A percentile compares a stretch with the other conserved stretches of the same genome.
These are phyloP conservation scores for Darevskia mixta DNA, from an alignment of 2,797 vertebrate species.

Conservation along the genomic window DNA sequence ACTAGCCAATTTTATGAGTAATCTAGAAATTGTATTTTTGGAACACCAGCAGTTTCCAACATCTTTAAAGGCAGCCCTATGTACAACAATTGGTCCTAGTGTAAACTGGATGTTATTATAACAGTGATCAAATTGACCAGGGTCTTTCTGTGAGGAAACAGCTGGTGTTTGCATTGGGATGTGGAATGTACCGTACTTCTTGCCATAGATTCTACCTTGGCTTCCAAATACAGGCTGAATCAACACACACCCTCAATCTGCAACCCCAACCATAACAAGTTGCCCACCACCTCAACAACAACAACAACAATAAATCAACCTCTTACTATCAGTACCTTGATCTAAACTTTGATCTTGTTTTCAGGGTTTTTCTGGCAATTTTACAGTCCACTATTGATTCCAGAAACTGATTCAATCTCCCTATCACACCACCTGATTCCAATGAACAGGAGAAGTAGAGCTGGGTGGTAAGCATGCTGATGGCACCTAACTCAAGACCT, in stretches of 20 bases:
- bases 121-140: neutral
- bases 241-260: neutral
- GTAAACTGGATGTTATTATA: neutral
- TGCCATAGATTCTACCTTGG: neutral
- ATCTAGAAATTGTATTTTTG: neutral
- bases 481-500: neutral
- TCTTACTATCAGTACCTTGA: neutral
- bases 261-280: neutral
- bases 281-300: neutral
- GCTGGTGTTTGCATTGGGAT: neutral
- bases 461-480: neutral
- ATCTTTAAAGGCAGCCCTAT: neutral
- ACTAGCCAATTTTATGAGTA: neutral
- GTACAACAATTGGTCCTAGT: neutral
- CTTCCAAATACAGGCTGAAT: neutral
- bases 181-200: neutral
- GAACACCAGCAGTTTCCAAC: neutral
- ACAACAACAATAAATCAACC: neutral
- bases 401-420: neutral
- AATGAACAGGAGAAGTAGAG: neutral
- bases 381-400: neutral
- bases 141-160: neutral
- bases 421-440: neutral
- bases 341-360: neutral
- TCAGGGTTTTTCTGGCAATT: neutral